phyloP scores from a whole-genome alignment of 2,113 vertebrate species.

The Atrichornis clamosus region DNA sequence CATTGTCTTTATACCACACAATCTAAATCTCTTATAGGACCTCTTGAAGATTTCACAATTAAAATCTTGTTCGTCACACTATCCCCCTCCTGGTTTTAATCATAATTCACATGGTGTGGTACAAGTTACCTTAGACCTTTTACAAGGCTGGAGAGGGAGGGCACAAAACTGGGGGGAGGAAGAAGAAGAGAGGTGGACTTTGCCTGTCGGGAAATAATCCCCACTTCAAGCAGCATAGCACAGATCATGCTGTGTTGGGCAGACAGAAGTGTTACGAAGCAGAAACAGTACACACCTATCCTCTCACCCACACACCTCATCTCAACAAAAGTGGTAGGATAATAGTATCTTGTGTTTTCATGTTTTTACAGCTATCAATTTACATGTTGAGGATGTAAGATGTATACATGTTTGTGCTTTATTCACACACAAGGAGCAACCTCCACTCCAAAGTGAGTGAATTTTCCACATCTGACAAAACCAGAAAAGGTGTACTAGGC shows the following conservation, averaged over 20 bases:
- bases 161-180: neutral
- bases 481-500: neutral
- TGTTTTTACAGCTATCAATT: neutral
- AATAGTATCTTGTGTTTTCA: neutral
- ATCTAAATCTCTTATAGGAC: constrained; percentile 14
- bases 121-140: neutral
- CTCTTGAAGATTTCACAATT: constrained; percentile 15
- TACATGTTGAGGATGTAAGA: neutral
- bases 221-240: neutral
- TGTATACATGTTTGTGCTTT: fast-evolving
- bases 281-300: neutral
- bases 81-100: neutral
- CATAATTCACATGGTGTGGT: neutral
- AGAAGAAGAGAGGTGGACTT: neutral
- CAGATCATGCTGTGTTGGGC: neutral
- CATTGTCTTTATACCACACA: neutral
- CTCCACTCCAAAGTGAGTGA: neutral
- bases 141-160: neutral
- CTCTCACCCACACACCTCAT: neutral
- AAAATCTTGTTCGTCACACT: constrained; percentile 21
- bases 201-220: neutral
- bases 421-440: neutral
- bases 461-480: neutral
- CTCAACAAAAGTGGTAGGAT: neutral
- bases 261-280: neutral